These are phyloP conservation scores for Mimachlamys varia DNA, from an alignment of 2,888 invertebrate species.

Conservation along the genomic window DNA sequence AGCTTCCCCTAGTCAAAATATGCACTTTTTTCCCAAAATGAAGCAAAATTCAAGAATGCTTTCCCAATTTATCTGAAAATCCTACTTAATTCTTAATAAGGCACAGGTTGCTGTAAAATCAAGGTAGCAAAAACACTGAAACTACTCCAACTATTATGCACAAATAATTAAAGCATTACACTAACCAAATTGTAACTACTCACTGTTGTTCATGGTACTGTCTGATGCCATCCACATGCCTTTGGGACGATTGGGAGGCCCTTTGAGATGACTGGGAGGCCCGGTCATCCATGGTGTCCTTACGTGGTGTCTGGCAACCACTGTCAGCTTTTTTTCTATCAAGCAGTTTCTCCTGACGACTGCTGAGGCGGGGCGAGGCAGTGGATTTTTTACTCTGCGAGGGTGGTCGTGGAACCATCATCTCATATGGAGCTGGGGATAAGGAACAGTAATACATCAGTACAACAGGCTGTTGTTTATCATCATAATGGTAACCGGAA, in stretches of 20 bases:
- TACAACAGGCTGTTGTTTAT: background rate
- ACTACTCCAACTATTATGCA: too few species aligned
- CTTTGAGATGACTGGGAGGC: constrained; percentile 53
- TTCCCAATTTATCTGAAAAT: too few species aligned
- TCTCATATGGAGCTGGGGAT: constrained; percentile 23
- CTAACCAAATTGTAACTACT: constrained; percentile 29
- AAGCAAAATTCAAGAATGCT: too few species aligned
- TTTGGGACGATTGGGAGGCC: constrained; percentile 53
- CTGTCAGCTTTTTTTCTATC: constrained; percentile 39
- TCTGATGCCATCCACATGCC: constrained; percentile 70
- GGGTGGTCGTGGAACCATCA: constrained; percentile 51
- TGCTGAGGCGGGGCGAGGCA: constrained; percentile 11
- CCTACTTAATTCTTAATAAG: too few species aligned
- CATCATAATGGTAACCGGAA: too few species aligned
- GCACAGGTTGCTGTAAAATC: too few species aligned
- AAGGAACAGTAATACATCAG: background rate
- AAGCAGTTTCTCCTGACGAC: constrained; percentile 17
- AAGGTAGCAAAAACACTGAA: too few species aligned
- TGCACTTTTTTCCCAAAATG: too few species aligned
- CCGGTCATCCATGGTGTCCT: constrained; percentile 33
- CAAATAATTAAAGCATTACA: too few species aligned
- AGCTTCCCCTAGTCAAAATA: too few species aligned
- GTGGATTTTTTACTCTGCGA: constrained; percentile 39
- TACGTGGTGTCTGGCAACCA: constrained; percentile 44
- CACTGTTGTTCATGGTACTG: constrained; percentile 73